Conservation (phyloP, 2,113 vertebrate genomes). For the Nestor notabilis region DNA sequence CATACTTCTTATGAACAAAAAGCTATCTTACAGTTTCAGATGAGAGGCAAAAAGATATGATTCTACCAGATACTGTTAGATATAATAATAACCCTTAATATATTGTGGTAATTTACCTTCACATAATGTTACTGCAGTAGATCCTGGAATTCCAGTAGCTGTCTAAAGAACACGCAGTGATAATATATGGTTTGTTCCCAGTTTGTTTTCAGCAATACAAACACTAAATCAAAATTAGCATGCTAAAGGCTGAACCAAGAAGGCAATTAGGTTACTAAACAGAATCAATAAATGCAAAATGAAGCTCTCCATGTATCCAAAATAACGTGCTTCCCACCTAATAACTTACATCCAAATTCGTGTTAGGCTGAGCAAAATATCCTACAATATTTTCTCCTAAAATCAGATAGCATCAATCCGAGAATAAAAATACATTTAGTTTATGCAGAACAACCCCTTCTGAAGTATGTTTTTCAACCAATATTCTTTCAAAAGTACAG, state of each 20-base stretch:
- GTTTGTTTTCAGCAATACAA: conserved; percentile 73
- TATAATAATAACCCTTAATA: conserved; percentile 50
- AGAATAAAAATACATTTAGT: neutral
- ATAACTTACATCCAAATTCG: conserved; percentile 32
- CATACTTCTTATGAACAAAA: neutral
- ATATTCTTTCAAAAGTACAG: neutral
- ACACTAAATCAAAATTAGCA: conserved; percentile 74
- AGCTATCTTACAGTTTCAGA: neutral
- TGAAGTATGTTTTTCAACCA: neutral
- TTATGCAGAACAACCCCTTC: conserved; percentile 17
- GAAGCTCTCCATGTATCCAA: conserved; percentile 45
- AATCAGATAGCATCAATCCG: neutral
- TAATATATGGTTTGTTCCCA: conserved; percentile 67
- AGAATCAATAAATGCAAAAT: conserved; percentile 66
- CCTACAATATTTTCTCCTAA: conserved; percentile 8
- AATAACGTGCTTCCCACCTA: conserved; percentile 8
- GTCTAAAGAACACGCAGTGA: conserved; percentile 54
- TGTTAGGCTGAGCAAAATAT: conserved; percentile 25
- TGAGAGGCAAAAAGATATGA: neutral
- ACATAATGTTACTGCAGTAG: conserved; percentile 43
- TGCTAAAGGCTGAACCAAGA: conserved; percentile 60
- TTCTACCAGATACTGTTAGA: conserved; percentile 25
- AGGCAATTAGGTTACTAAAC: conserved; percentile 61
- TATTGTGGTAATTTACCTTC: conserved; percentile 65
- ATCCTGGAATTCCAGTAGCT: conserved; percentile 55